Percentiles rank a stretch among this genome's conserved stretches.
phyloP scores from a whole-genome alignment of 2,888 invertebrate genomes.

The Pocota personata region DNA sequence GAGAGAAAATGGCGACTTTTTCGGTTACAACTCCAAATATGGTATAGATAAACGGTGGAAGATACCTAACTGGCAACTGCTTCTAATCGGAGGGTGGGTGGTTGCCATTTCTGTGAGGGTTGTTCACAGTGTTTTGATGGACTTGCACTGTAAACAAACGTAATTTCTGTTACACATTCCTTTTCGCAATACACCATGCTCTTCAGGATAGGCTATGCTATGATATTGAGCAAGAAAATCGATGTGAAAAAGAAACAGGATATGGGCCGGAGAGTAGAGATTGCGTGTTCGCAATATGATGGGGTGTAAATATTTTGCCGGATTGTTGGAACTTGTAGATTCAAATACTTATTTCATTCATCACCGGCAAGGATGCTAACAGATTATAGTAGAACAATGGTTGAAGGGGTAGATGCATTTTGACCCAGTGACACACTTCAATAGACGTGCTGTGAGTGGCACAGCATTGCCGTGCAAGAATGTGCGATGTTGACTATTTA shows the following conservation, averaged over 20 bases:
- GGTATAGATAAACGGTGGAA: constrained; percentile 64
- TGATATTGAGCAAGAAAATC: constrained; percentile 36
- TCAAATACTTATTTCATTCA: constrained; percentile 40
- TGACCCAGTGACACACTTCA: neutral
- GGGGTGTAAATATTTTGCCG: constrained; percentile 28
- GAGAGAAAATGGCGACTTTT: constrained; percentile 72
- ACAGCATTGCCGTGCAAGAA: no score
- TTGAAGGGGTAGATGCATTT: neutral
- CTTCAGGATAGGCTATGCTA: neutral
- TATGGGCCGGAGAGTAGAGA: constrained; percentile 25
- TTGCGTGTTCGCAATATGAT: constrained; percentile 42
- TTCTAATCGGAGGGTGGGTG: constrained; percentile 11
- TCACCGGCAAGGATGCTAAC: constrained; percentile 23
- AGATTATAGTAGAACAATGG: constrained; percentile 28
- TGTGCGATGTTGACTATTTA: no score
- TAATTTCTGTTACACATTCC: constrained; percentile 22
- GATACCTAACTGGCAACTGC: constrained; percentile 41
- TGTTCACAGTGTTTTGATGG: constrained; percentile 29
- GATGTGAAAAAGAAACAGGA: constrained; percentile 13
- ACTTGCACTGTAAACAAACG: constrained; percentile 53
- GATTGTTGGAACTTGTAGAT: constrained; percentile 33
- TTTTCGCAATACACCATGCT: constrained; percentile 26
- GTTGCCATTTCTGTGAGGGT: constrained; percentile 14
- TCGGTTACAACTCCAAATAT: constrained; percentile 65
- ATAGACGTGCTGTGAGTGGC: neutral